Conservation (phyloP, 2,888 invertebrate genomes). For the Drosophila pegasa region DNA sequence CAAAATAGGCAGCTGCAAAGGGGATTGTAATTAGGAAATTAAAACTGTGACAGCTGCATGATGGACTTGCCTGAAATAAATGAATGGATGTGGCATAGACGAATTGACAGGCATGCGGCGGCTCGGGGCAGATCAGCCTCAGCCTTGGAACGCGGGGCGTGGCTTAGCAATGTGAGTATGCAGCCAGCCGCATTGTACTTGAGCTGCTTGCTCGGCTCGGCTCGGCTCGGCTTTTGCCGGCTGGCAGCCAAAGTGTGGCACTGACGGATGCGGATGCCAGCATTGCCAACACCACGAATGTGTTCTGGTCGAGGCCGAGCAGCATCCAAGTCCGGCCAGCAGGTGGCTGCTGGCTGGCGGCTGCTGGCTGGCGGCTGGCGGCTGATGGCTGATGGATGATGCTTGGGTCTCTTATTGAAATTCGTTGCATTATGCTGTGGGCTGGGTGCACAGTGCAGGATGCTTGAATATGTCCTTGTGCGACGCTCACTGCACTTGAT, state of each 20-base stretch:
- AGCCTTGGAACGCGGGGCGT: constrained; percentile 36
- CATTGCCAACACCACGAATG: constrained; percentile 49
- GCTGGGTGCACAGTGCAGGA: constrained; percentile 34
- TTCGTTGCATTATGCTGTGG: constrained; percentile 75
- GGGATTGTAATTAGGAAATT: constrained; percentile 77
- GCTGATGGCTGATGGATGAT: constrained; percentile 28
- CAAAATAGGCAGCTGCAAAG: constrained; percentile 35
- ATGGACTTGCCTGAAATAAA: constrained; percentile 75
- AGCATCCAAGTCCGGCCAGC: constrained; percentile 32
- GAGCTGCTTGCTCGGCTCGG: constrained; percentile 46
- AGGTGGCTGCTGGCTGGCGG: constrained; percentile 24
- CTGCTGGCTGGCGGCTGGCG: constrained; percentile 27
- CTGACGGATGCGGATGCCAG: constrained; percentile 59
- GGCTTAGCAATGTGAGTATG: constrained; percentile 34
- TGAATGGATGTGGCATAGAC: constrained; percentile 64
- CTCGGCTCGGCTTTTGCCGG: constrained; percentile 20
- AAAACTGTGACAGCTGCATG: constrained; percentile 75
- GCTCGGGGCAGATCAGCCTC: constrained; percentile 52
- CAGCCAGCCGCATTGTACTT: constrained; percentile 47
- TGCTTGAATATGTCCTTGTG: constrained; percentile 65
- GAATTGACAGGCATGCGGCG: constrained; percentile 54
- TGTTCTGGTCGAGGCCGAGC: constrained; percentile 61
- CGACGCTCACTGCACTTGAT: constrained; percentile 72
- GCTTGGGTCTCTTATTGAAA: constrained; percentile 64
- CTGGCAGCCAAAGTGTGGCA: constrained; percentile 38